Evolutionary conservation across 2,797 vertebrate genomes (phyloP), one percentile per base, ranked within the genome.

Genomic region (Vireo griseus): DNA sequence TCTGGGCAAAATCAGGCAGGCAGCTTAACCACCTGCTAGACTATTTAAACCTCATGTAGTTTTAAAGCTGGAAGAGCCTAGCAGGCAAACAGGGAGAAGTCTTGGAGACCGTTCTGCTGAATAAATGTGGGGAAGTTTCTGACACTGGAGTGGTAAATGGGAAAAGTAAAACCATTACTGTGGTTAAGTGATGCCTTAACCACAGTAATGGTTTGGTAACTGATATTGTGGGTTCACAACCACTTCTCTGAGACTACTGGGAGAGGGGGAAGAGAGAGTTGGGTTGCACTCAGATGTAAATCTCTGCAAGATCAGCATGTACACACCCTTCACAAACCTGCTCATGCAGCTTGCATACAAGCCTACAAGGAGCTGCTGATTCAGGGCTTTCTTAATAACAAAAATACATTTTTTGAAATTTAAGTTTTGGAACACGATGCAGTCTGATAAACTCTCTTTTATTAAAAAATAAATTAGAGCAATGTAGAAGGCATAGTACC

Each of bases 271-370:
- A 22, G 31, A 39, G 42, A 28, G 52, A 48, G 52, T 37, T 4
- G 25, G 39, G 48, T 90, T 86, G 57, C 35, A 37, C 62, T 81
- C n/a, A 42, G 69, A 83, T 40, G 59, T 78, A 86, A 75, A 91
- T 80, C 73, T 92, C 80, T 95, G 91, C 73, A 81, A 72, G 87
- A 69, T 91, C 82, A 91, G 82, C 76, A 65, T 3, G 58, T 26
- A 78, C 72, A 90, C 78, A 67, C 73, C 78, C 83, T 84, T 80
- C 66, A 58, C 89, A 86, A 89, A 90, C 83, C 62, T 84, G 79
- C 86, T 88, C 55, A 22, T 44, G 37, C 55, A 92, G 76, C 69
- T 54, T 81, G 45, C 5, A 2, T 40, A 1, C 2, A 67, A 79
- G 29, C 65, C 79, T 74, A 55, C 11, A 12, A 55, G 40, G n/a